These are phyloP conservation scores for Kryptolebias marmoratus DNA, from an alignment of 2,113 vertebrate genomes.

Conservation along the genomic window DNA sequence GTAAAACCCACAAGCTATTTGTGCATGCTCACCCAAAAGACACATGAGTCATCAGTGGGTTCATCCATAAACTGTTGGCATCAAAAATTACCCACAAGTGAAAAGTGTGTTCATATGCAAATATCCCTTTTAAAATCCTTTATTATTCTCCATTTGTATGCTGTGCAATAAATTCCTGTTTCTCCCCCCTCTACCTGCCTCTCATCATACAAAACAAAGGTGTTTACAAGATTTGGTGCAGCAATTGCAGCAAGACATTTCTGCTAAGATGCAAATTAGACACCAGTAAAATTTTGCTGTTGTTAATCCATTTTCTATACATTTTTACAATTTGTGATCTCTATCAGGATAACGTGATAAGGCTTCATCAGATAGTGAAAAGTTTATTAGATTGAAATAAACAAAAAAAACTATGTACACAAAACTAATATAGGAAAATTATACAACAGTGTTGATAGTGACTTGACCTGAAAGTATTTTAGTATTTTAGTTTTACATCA, in stretches of 20 bases:
- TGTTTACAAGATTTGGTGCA: conserved; percentile 56
- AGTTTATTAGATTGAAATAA: conserved; percentile 11
- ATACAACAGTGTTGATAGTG: too few relatives aligned
- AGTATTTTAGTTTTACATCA: neutral
- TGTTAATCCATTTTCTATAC: conserved; percentile 66
- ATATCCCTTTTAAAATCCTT: conserved; percentile 66
- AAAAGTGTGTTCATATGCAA: conserved; percentile 75
- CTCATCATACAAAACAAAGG: conserved; percentile 71
- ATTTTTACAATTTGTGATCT: conserved; percentile 54
- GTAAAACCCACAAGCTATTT: conserved; percentile 41
- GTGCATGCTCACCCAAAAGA: conserved; percentile 51
- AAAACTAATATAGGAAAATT: too few relatives aligned
- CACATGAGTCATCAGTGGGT: conserved; percentile 53
- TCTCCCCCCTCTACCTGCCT: conserved; percentile 42
- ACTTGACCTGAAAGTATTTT: neutral
- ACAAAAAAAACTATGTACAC: too few relatives aligned
- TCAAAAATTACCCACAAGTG: conserved; percentile 53
- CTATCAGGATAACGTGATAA: neutral
- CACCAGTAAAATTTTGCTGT: conserved; percentile 46
- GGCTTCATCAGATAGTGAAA: conserved; percentile 47
- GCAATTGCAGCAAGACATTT: conserved; percentile 59
- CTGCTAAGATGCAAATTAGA: conserved; percentile 71
- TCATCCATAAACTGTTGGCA: conserved; percentile 49
- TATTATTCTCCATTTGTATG: conserved; percentile 65
- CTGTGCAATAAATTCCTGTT: conserved; percentile 52